Conservation (phyloP, 2,888 invertebrate genomes). For the Homarus gammarus region DNA sequence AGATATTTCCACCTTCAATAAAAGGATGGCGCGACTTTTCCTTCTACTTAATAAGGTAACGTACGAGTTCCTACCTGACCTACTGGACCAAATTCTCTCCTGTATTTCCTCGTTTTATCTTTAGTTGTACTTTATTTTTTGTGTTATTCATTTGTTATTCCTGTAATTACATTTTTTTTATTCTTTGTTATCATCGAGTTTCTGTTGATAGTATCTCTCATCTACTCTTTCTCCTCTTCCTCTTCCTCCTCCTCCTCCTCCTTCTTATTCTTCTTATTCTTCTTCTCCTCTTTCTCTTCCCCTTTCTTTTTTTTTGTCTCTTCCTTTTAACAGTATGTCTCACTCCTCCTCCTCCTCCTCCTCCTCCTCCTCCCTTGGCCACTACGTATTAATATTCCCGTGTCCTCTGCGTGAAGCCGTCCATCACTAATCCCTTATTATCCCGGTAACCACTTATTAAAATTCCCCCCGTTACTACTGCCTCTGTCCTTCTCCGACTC, state of each 20-base stretch:
- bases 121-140: too few relatives aligned
- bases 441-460: conserved; percentile 54
- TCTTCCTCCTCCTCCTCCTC: background rate
- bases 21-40: too few relatives aligned
- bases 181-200: too few relatives aligned
- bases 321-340: background rate
- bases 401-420: conserved; percentile 49
- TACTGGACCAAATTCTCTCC: too few relatives aligned
- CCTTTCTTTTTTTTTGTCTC: background rate
- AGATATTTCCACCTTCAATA: too few relatives aligned
- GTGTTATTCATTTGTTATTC: too few relatives aligned
- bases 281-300: background rate
- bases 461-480: conserved; percentile 46
- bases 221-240: background rate
- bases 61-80: too few relatives aligned
- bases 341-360: background rate
- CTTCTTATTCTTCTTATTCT: background rate
- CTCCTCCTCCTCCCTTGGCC: background rate
- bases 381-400: conserved; percentile 42
- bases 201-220: background rate
- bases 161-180: too few relatives aligned
- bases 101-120: too few relatives aligned
- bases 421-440: conserved; percentile 63
- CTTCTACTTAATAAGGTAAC: too few relatives aligned
- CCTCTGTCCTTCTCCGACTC: conserved; percentile 17